Evolutionary conservation across 2,888 invertebrate species (phyloP).

Genomic region (Phasia obesa): DNA sequence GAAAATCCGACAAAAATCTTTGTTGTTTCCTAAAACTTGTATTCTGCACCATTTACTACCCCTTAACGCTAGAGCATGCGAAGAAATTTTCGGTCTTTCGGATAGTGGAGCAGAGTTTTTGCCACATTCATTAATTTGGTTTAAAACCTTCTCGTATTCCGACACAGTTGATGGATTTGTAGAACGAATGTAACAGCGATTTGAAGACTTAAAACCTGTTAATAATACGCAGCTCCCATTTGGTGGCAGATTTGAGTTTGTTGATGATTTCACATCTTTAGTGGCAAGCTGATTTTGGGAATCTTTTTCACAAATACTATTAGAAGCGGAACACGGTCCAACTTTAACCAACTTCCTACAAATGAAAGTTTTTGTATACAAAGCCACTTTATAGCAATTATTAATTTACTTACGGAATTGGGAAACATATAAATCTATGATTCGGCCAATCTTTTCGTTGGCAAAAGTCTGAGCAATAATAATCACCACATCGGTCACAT

Average conservation of each 20-base stretch:
- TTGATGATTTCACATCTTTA: not conserved
- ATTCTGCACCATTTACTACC: slow-evolving; percentile 57
- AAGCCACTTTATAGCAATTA: not conserved
- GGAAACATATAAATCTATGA: slow-evolving; percentile 75
- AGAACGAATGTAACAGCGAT: slow-evolving; percentile 65
- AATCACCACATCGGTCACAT: slow-evolving; percentile 75
- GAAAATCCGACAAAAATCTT: slow-evolving; percentile 6
- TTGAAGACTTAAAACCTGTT: slow-evolving; percentile 58
- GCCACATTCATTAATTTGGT: slow-evolving; percentile 51
- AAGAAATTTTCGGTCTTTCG: not conserved
- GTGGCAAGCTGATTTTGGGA: not conserved
- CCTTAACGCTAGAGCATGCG: slow-evolving; percentile 34
- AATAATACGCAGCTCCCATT: slow-evolving; percentile 54
- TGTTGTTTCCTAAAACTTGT: slow-evolving; percentile 34
- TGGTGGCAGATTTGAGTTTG: slow-evolving; percentile 4
- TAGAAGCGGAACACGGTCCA: not conserved
- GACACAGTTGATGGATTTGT: slow-evolving; percentile 32
- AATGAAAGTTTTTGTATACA: not conserved
- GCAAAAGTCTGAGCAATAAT: slow-evolving; percentile 74
- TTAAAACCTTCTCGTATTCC: slow-evolving; percentile 43
- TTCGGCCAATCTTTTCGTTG: slow-evolving; percentile 74
- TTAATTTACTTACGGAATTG: slow-evolving; percentile 73
- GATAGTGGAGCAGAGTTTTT: slow-evolving; percentile 13
- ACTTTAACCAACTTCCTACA: slow-evolving; percentile 46
- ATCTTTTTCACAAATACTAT: not conserved